Conservation (phyloP, 2,888 invertebrate species). For the Torymus auratus region DNA sequence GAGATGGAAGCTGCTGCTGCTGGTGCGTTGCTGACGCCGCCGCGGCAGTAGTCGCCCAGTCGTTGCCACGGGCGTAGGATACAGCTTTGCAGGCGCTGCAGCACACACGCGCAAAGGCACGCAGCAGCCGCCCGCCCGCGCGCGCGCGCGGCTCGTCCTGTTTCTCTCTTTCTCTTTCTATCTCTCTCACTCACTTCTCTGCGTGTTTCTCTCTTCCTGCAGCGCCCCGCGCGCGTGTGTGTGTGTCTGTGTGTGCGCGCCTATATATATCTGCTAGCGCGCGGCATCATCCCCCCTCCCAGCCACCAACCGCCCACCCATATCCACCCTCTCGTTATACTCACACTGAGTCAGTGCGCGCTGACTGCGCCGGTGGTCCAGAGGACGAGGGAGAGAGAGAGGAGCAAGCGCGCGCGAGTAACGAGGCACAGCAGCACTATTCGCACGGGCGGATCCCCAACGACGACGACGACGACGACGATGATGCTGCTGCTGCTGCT, state of each 20-base stretch:
- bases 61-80: conserved; percentile 74
- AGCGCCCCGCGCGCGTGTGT: neutral
- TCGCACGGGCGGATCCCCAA: too few species aligned
- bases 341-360: conserved; percentile 59
- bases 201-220: neutral
- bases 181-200: neutral
- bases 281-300: too few species aligned
- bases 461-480: too few species aligned
- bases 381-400: neutral
- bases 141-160: neutral
- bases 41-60: conserved; percentile 69
- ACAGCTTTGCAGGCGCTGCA: too few species aligned
- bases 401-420: too few species aligned
- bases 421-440: too few species aligned
- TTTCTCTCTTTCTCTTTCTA: conserved; percentile 1
- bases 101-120: too few species aligned
- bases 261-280: too few species aligned
- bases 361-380: neutral
- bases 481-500: too few species aligned
- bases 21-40: neutral
- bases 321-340: neutral
- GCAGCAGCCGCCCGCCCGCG: too few species aligned
- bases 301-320: neutral
- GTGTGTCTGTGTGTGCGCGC: too few species aligned
- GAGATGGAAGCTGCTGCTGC: neutral